These are phyloP conservation scores for Spea multiplicata DNA, from an alignment of 2,113 vertebrate species.

Conservation along the genomic window DNA sequence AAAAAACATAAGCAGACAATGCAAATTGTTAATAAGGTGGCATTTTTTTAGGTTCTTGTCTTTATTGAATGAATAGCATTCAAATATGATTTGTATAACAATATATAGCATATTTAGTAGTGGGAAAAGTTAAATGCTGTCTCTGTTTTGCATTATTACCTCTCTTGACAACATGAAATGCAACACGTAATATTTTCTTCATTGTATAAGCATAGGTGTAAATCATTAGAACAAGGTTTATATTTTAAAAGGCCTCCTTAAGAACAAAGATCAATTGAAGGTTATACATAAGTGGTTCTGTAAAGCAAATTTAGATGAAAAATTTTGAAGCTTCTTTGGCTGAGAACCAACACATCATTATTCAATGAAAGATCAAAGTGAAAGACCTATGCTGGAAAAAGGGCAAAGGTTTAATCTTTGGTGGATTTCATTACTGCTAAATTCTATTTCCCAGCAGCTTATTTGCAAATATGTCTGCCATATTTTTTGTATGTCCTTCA, in stretches of 20 bases:
- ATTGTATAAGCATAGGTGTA: slow-evolving; percentile 36
- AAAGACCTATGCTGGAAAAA: slow-evolving; percentile 18
- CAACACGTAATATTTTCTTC: slow-evolving; percentile 15
- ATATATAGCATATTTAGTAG: not conserved
- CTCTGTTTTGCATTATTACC: slow-evolving; percentile 1
- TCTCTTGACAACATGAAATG: slow-evolving; percentile 12
- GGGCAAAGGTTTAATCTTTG: slow-evolving; percentile 36
- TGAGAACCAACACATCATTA: slow-evolving; percentile 39
- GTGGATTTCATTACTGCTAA: slow-evolving; percentile 32
- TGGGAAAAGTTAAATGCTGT: not conserved
- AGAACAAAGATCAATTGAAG: slow-evolving; percentile 38
- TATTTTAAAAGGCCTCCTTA: slow-evolving; percentile 27
- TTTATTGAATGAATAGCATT: too few species aligned
- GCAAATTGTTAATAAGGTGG: too few species aligned
- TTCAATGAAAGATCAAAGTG: slow-evolving; percentile 44
- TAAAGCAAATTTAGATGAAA: slow-evolving; percentile 44
- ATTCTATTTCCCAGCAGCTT: slow-evolving; percentile 47
- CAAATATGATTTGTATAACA: too few species aligned
- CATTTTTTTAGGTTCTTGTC: too few species aligned
- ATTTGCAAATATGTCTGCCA: slow-evolving; percentile 42
- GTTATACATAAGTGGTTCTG: slow-evolving; percentile 45
- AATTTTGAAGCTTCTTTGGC: slow-evolving; percentile 40
- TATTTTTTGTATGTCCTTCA: slow-evolving; percentile 25
- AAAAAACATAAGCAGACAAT: too few species aligned
- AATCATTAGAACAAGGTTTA: slow-evolving; percentile 42